Evolutionary conservation across 2,113 vertebrate species (phyloP), one percentile per base, ranked within the genome.

Genomic region (Propithecus coquereli): DNA sequence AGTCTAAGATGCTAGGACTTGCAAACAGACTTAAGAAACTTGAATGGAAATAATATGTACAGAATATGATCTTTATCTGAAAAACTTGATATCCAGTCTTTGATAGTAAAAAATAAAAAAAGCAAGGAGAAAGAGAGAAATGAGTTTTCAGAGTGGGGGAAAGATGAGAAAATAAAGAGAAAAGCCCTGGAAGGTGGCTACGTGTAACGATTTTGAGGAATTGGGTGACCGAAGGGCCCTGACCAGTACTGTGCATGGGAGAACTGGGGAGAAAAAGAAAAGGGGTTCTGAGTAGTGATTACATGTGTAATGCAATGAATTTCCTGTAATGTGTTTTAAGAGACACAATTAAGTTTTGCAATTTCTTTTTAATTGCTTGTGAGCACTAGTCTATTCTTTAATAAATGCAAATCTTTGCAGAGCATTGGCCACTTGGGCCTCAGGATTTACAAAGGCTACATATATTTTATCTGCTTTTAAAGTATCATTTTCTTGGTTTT

Each of bases 301-400:
- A 57, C 59, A 47, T 81, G 68, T 40, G 54, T 96, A 95, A 97
- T 89, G 94, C 93, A 96, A 95, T 27, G 45, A 70, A 87, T 94
- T 83, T 65, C 63, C 77, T 74, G 68, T 97, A 86, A 94, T 96
- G 95, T 86, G 94, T 77, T 96, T 87, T 96, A 94, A 89, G 79
- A 97, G 94, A 95, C 34, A 93, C 79, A 96, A 91, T 96, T 96
- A 96, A 97, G 59, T 94, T 76, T 94, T 94, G 59, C 76, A 92
- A 80, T 90, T 96, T 65, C 70, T 89, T 95, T 96, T 94, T 92
- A 94, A 97, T 96, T 96, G 93, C 57, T 50, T 96, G 74, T 5
- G 47, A 96, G 63, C 90, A 87, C 52, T 92, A 91, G 76, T 23
- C 94, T 84, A 76, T 91, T 70, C 11, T 96, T 89, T 83, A 95